Evolutionary conservation across 2,113 vertebrate genomes (phyloP), one percentile per base, ranked within the genome.

Genomic region (Bungarus multicinctus): DNA sequence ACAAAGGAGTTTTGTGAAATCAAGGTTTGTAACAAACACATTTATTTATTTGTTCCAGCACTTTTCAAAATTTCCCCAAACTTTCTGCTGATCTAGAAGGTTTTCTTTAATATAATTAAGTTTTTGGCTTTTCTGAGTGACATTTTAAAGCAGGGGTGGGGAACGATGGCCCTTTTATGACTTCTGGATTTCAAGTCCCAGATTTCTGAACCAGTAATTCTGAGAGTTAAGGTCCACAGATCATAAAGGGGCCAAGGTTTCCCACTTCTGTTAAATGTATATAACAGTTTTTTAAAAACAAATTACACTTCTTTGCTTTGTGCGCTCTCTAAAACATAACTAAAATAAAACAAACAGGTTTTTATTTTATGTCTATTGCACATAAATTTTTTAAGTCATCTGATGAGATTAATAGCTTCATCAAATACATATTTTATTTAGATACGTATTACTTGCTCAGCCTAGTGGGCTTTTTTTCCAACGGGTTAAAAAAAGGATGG

Each of bases 1-100:
- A 92, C 43, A 95, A 85, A 55, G 45, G 12, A n/a, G 10, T 43
- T 85, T 93, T 90, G 93, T 94, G 4, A 92, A 94, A 91, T 20
- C 54, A 64, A 45, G 0, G 0, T 3, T 16, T 55, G 14, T 85
- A 92, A 94, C 69, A 88, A 92, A 86, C 10, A 57, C 5, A 9
- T 81, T 52, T 55, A 81, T 69, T 88, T 16, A 11, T 52, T 16
- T 34, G 39, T 53, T 16, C 87, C 87, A 87, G 6, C 58, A 1
- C 0, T 2, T 69, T 69, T 16, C 64, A 69, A 91, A 0, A 74
- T 69, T 34, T 47, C 7, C 50, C 7, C 10, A 9, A 20, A 86
- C 16, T 10, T 50, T 52, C 27, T 43, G 22, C 10, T 10, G 3
- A 55, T 89, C 52, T 45, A 64, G 54, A 34, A 22, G 2, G 11